Evolutionary conservation across 2,888 invertebrate genomes (phyloP).

Genomic region (Selenia dentaria): DNA sequence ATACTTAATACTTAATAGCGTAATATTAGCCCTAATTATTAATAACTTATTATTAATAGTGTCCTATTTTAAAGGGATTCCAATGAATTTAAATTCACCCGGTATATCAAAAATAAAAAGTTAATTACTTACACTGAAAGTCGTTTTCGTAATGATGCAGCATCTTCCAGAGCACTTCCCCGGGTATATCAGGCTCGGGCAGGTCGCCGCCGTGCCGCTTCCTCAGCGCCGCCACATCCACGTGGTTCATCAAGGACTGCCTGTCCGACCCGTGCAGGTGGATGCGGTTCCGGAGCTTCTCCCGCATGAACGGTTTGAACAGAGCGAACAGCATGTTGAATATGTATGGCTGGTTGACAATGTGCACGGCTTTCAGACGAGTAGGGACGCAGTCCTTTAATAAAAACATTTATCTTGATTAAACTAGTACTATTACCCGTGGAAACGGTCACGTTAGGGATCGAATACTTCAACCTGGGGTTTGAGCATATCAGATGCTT

Average conservation of each 20-base stretch:
- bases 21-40: too few species aligned
- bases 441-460: too few species aligned
- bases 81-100: too few species aligned
- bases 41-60: too few species aligned
- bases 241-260: constrained; percentile 83
- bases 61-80: too few species aligned
- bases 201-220: constrained; percentile 87
- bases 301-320: constrained; percentile 94
- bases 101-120: too few species aligned
- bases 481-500: too few species aligned
- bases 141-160: constrained; percentile 87
- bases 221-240: constrained; percentile 85
- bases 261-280: constrained; percentile 90
- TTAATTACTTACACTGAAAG: constrained; percentile 87
- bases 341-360: constrained; percentile 94
- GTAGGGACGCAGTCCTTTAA: constrained; percentile 92
- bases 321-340: constrained; percentile 94
- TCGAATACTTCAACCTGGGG: too few species aligned
- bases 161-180: constrained; percentile 87
- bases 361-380: constrained; percentile 93
- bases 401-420: too few species aligned
- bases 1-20: too few species aligned
- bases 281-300: constrained; percentile 91
- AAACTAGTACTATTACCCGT: too few species aligned
- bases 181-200: constrained; percentile 86